Evolutionary conservation across 2,888 invertebrate genomes (phyloP), one percentile per base, ranked within the genome.

Genomic region (Drosophila monieri): DNA sequence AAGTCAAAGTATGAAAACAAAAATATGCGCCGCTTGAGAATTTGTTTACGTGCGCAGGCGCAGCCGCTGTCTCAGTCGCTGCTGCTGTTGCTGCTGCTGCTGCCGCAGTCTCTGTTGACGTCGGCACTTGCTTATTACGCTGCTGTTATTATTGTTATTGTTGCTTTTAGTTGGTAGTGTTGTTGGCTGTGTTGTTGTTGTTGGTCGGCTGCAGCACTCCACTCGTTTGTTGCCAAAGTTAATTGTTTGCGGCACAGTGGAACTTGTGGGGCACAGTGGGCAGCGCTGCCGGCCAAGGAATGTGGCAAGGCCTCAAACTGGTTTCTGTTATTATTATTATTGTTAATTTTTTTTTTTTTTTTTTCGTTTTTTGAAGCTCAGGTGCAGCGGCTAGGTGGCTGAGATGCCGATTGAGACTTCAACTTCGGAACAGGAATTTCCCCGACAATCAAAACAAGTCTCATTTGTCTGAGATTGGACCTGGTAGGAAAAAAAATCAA

Each of bases 161-260:
- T 49, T 69, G 48, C 25, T 59, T 41, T 15, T 49, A 61, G 23
- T 60, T 47, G 18, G 32, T 60, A 53, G 32, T 14, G 61, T 35
- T 56, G 53, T 27, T 56, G 76, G 23, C 68, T 46, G n/a, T 59
- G 52, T 15, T 67, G 58, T 37, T 56, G 59, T 15, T 74, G 65
- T 30, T 56, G 57, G 47, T 61, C 21, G 18, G 58, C 62, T 72
- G 84, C 64, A 79, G 74, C 79, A 77, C 80, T 83, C 54, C 79
- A 77, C 80, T 83, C 57, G 86, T 83, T 80, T 83, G 80, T 79
- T 85, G 86, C 77, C 80, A 73, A 86, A 79, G 80, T 85, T 80
- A 86, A 80, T 80, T 80, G 77, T 80, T 72, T 85, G 74, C 74
- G 54, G 67, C 74, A 80, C 80, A 83, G 80, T 80, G 72, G 48